Evolutionary conservation across 1,140 invertebrate species (phyloP).

Genomic region (Drosophila carrolli): DNA sequence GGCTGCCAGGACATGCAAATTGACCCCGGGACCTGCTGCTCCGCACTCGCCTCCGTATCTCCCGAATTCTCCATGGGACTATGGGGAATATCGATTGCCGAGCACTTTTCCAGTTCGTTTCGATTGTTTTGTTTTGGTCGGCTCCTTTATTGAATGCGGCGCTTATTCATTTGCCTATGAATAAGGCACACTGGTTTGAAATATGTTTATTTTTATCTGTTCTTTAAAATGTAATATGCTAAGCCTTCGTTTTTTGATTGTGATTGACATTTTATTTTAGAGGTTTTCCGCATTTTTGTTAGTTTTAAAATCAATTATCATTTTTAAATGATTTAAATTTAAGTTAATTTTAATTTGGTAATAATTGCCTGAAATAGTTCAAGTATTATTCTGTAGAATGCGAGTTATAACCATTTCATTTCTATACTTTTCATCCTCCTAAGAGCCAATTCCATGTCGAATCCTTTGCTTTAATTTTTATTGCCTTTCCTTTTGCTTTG

Average conservation of each 20-base stretch:
- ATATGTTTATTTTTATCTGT: too few species aligned
- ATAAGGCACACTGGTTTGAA: slow-evolving; percentile 8
- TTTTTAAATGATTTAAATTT: too few species aligned
- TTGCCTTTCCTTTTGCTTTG: background rate
- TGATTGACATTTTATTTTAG: too few species aligned
- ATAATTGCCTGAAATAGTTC: too few species aligned
- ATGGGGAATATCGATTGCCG: slow-evolving; percentile 42
- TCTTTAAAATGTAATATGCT: too few species aligned
- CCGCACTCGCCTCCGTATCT: background rate
- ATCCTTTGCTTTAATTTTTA: background rate
- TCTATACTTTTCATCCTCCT: background rate
- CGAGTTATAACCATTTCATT: too few species aligned
- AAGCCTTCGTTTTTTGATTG: too few species aligned
- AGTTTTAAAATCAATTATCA: too few species aligned
- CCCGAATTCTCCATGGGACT: background rate
- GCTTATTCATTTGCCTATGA: slow-evolving; percentile 25
- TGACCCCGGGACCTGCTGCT: slow-evolving; percentile 22
- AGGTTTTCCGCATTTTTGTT: too few species aligned
- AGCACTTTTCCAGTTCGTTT: slow-evolving; percentile 25
- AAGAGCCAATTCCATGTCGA: slow-evolving; percentile 1
- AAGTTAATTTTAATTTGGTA: too few species aligned
- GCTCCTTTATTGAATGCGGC: slow-evolving; percentile 33
- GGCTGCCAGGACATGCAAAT: slow-evolving; percentile 35
- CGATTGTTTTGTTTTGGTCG: slow-evolving; percentile 47
- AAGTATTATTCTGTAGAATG: too few species aligned